Evolutionary conservation across 2,797 vertebrate genomes (phyloP), one percentile per base, ranked within the genome.

Genomic region (Lepilemur ruficaudatus): DNA sequence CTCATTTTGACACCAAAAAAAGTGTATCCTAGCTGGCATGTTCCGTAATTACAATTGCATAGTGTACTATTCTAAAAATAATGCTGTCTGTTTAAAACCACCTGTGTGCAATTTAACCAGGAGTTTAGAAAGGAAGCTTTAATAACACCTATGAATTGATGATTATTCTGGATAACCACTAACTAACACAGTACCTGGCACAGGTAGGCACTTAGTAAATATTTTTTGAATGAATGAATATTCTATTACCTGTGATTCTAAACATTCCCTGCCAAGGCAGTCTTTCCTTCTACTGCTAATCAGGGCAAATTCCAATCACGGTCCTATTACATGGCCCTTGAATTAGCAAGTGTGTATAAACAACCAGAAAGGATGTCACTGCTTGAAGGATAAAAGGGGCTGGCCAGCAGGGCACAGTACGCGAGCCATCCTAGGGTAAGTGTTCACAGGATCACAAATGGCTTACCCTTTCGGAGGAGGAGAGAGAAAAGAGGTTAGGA

Each of bases 331-430:
- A 80, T 48, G 46, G 25, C 32, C 52, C 69, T 93, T 88, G 83
- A 80, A 72, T 48, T 72, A 93, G 55, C 70, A 79, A 67, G 35
- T 69, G 17, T 90, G 61, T 92, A 38, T 78, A 84, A 96, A 85
- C 50, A 93, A 65, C 35, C n/a, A 95, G 63, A 70, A 90, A 95
- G 30, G 57, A 89, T n/a, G 59, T 83, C 90, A 83, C 52, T 93
- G 25, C 59, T 76, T 84, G 18, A 93, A 96, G 28, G 57, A 78
- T 35, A 69, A 80, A 95, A 82, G 55, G 69, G 28, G 6, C 32
- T 72, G 75, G 13, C 22, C 35, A 55, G 8, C 70, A 75, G 57
- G 35, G 25, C 48, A 67, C 18, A 76, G 72, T 48, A 30, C 0
- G 0, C 30, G 41, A 87, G 35, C 35, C 50, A 46, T 38, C 15